phyloP scores from a whole-genome alignment of 2,888 invertebrate species.

The Celastrina argiolus region DNA sequence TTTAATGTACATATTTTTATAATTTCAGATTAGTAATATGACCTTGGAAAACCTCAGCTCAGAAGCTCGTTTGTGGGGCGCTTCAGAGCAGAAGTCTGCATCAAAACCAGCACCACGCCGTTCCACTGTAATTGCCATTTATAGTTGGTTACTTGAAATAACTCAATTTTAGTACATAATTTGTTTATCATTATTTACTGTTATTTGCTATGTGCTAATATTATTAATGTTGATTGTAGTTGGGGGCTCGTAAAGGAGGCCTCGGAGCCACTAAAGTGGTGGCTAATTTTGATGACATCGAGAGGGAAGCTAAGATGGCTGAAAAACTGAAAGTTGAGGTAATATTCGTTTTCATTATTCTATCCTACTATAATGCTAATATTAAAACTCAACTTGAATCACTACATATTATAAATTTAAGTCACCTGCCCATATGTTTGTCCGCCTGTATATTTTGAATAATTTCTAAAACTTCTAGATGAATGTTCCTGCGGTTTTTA shows the following conservation, averaged over 20 bases:
- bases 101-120: slow-evolving; percentile 39
- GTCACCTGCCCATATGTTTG: no score
- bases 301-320: slow-evolving; percentile 90
- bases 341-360: slow-evolving; percentile 30
- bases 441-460: no score
- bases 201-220: neutral
- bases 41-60: slow-evolving; percentile 48
- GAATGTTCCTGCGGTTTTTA: no score
- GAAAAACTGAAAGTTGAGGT: slow-evolving; percentile 83
- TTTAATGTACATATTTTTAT: neutral
- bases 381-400: no score
- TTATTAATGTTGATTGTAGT: slow-evolving; percentile 56
- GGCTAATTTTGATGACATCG: slow-evolving; percentile 96
- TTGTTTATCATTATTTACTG: neutral
- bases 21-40: slow-evolving; percentile 11
- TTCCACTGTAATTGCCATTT: slow-evolving; percentile 27
- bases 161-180: neutral
- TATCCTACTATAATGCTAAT: neutral
- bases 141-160: neutral
- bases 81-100: slow-evolving; percentile 40
- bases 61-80: slow-evolving; percentile 63
- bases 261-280: slow-evolving; percentile 97
- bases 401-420: no score
- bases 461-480: no score
- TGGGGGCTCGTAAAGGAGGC: slow-evolving; percentile 91